Conservation (phyloP, 2,888 invertebrate genomes). For the Labia minor region DNA sequence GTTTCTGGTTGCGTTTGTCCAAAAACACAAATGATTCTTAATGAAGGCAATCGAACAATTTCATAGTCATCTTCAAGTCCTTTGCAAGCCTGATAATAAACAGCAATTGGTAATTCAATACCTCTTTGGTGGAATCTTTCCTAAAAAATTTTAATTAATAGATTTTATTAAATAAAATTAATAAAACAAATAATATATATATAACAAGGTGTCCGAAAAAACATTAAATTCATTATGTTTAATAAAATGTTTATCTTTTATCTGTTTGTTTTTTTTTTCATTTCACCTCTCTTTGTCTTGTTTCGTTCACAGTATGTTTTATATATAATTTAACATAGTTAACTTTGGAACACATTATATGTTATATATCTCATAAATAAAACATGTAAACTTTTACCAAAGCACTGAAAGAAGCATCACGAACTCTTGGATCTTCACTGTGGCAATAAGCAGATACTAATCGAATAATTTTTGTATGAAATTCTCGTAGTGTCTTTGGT, state of each 20-base stretch:
- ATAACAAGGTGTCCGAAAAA: constrained; percentile 9
- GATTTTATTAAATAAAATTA: neutral
- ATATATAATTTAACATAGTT: no score
- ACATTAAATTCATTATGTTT: no score
- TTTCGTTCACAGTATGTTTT: no score
- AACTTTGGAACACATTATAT: no score
- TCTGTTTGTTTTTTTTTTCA: no score
- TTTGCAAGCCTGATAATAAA: constrained; percentile 57
- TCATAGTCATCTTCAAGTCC: constrained; percentile 88
- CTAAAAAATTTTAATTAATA: constrained; percentile 31
- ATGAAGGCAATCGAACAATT: constrained; percentile 75
- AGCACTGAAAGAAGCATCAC: constrained; percentile 78
- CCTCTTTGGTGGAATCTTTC: constrained; percentile 66
- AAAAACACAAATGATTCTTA: constrained; percentile 75
- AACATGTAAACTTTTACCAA: no score
- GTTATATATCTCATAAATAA: no score
- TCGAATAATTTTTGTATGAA: constrained; percentile 42
- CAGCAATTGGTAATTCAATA: constrained; percentile 56
- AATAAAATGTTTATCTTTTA: no score
- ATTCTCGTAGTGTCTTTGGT: constrained; percentile 37
- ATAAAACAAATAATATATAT: no score
- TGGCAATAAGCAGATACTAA: constrained; percentile 77
- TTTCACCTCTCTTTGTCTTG: no score
- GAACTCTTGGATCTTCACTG: constrained; percentile 78
- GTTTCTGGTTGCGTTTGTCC: constrained; percentile 80